A percentile compares a stretch with the other conserved stretches of the same genome.
These are phyloP conservation scores for Lanistes nyassanus DNA, from an alignment of 1,140 invertebrate genomes.

Conservation along the genomic window DNA sequence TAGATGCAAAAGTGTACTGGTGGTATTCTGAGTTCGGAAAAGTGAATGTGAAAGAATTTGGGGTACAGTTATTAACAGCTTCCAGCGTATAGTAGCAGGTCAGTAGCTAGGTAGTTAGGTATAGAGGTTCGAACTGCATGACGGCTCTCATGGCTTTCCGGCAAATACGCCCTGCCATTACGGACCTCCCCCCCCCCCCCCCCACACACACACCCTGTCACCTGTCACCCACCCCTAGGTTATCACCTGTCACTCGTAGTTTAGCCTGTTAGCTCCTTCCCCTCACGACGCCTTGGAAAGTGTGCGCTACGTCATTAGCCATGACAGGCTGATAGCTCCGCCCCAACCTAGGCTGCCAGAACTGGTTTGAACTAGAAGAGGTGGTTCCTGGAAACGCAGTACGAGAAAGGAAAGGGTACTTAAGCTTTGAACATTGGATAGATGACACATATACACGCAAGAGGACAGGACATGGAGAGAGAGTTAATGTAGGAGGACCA, in stretches of 20 bases:
- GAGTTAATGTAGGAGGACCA: no score
- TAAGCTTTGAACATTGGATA: no score
- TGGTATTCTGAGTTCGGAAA: background rate
- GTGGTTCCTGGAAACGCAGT: background rate
- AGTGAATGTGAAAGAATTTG: conserved; percentile 7
- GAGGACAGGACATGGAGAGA: no score
- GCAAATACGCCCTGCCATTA: background rate
- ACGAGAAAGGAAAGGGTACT: no score
- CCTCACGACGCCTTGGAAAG: background rate
- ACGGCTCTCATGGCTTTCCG: no score
- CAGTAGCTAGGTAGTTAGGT: no score
- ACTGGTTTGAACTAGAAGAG: no score
- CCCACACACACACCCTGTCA: background rate
- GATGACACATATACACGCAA: no score
- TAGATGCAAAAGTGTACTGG: background rate
- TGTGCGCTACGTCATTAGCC: no score
- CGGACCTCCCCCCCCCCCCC: background rate
- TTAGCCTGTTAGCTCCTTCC: no score
- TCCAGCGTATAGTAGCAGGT: background rate
- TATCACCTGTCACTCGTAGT: background rate
- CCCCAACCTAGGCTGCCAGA: no score
- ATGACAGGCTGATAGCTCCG: no score
- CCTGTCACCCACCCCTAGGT: background rate
- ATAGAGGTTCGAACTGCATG: background rate
- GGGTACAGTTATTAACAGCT: background rate